Evolutionary conservation across 2,888 invertebrate species (phyloP).

Genomic region (Keiferia lycopersicella): DNA sequence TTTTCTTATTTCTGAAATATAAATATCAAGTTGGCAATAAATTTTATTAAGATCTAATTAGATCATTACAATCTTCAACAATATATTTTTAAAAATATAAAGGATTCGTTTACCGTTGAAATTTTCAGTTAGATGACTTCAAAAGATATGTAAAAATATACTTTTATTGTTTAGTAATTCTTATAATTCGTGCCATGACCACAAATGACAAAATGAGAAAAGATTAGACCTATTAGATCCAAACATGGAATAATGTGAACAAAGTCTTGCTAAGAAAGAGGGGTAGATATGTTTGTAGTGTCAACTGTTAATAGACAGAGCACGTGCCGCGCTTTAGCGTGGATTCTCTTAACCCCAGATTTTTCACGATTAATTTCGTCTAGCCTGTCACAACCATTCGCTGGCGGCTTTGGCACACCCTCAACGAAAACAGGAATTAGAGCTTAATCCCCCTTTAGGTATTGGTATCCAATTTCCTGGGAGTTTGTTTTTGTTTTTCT

Average conservation of each 20-base stretch:
- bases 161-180: no score
- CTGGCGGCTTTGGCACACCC: slow-evolving; percentile 58
- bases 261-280: slow-evolving; percentile 39
- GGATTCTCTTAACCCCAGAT: slow-evolving; percentile 58
- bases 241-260: background rate
- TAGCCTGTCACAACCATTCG: slow-evolving; percentile 76
- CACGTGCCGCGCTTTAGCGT: slow-evolving; percentile 72
- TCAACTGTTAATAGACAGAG: slow-evolving; percentile 75
- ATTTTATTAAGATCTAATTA: background rate
- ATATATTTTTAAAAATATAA: no score
- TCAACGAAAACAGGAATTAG: slow-evolving; percentile 77
- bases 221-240: background rate
- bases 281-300: slow-evolving; percentile 49
- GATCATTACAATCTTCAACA: no score
- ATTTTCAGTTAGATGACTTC: background rate
- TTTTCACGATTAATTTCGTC: slow-evolving; percentile 78
- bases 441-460: slow-evolving; percentile 62
- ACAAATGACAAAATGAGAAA: background rate
- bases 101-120: background rate
- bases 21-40: background rate
- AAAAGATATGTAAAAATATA: no score
- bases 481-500: slow-evolving; percentile 55
- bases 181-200: no score
- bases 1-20: background rate
- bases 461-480: slow-evolving; percentile 68